phyloP scores from a whole-genome alignment of 2,888 invertebrate species.

The Noctua fimbriata region DNA sequence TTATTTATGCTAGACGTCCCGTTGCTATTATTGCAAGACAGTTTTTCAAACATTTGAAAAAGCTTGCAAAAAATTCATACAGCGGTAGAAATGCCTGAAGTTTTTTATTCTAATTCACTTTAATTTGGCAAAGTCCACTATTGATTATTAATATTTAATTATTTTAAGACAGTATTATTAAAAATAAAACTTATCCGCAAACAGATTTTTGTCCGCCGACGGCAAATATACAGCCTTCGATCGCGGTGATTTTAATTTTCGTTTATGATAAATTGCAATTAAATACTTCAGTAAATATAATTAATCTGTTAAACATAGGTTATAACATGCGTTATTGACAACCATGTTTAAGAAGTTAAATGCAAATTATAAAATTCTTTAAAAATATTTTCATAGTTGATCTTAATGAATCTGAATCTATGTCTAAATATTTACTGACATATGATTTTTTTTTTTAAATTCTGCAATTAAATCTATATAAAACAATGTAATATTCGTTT shows the following conservation, averaged over 20 bases:
- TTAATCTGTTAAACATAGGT: too few relatives aligned
- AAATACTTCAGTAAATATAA: not conserved
- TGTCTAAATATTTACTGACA: not conserved
- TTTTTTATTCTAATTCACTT: not conserved
- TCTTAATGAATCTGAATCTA: not conserved
- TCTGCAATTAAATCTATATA: not conserved
- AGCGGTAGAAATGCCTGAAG: not conserved
- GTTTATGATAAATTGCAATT: not conserved
- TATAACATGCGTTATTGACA: not conserved
- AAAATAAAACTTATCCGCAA: not conserved
- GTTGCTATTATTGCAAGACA: conserved; percentile 8
- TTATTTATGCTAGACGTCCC: not conserved
- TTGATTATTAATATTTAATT: not conserved
- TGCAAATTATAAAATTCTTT: not conserved
- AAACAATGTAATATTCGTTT: not conserved
- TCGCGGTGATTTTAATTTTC: not conserved
- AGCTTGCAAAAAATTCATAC: not conserved
- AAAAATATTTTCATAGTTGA: not conserved
- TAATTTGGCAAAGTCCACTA: not conserved
- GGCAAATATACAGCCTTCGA: not conserved
- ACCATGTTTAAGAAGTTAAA: not conserved
- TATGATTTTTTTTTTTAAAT: not conserved
- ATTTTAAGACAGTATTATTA: not conserved
- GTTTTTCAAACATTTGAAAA: not conserved
- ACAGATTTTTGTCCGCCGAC: conserved; percentile 3